Percentiles rank a stretch among this genome's conserved stretches.
phyloP scores from a whole-genome alignment of 2,888 invertebrate species.

The Hartigia nigra region DNA sequence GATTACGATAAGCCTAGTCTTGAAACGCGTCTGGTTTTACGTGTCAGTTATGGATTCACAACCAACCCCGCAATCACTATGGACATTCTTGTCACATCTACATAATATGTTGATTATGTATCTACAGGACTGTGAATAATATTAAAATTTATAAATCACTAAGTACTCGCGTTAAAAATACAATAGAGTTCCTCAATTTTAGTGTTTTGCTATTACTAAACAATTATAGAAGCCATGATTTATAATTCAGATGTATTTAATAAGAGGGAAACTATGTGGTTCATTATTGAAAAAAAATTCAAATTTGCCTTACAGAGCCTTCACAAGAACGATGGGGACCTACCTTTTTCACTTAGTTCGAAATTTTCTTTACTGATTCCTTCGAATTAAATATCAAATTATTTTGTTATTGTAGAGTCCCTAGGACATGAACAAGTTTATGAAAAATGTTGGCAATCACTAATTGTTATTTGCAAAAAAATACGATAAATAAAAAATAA shows the following conservation, averaged over 20 bases:
- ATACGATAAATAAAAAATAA: background rate
- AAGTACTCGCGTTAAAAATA: background rate
- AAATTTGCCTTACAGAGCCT: background rate
- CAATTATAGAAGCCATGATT: background rate
- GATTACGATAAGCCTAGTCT: background rate
- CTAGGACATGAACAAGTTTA: too few species aligned
- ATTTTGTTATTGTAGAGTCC: too few species aligned
- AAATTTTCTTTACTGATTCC: background rate
- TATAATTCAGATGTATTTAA: background rate
- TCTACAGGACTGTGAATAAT: background rate
- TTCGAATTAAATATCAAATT: background rate
- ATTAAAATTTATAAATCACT: background rate
- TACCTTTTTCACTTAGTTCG: background rate
- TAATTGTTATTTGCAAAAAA: background rate
- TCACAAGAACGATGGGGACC: background rate
- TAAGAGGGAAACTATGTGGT: background rate
- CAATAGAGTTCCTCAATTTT: background rate
- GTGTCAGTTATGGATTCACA: background rate
- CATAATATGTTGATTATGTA: background rate
- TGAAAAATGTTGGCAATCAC: background rate
- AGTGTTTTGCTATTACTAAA: background rate
- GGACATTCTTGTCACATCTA: background rate
- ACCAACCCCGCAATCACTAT: background rate
- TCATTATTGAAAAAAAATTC: background rate
- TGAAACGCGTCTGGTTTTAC: background rate